Evolutionary conservation across 2,888 invertebrate genomes (phyloP).

Genomic region (Noctuana brunneofusca): DNA sequence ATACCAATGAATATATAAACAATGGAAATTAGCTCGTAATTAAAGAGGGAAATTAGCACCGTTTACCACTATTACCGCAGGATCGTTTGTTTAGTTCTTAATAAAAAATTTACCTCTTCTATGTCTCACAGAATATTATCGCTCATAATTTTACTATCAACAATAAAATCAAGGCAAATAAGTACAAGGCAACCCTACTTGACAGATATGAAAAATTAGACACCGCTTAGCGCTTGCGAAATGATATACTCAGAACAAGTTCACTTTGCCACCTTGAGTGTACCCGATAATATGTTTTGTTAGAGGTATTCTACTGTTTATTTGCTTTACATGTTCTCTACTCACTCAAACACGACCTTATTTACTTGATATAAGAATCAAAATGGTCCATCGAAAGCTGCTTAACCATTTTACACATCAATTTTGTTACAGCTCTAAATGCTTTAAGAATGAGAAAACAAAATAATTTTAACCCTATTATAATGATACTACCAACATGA

Average conservation of each 20-base stretch:
- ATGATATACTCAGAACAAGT: constrained; percentile 33
- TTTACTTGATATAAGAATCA: neutral
- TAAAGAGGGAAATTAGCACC: neutral
- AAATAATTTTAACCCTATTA: constrained; percentile 12
- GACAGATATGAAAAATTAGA: constrained; percentile 34
- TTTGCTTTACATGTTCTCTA: constrained; percentile 10
- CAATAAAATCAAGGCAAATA: constrained; percentile 5
- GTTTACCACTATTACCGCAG: too few species aligned
- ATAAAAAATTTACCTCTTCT: too few species aligned
- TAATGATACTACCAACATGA: constrained; percentile 10
- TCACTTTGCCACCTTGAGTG: constrained; percentile 28
- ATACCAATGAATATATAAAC: too few species aligned
- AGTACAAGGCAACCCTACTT: constrained; percentile 6
- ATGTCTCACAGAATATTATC: neutral
- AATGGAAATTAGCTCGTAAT: neutral
- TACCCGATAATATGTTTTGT: constrained; percentile 28
- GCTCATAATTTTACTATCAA: neutral
- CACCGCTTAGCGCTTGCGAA: constrained; percentile 40
- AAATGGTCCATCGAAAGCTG: neutral
- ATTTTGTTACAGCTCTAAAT: constrained; percentile 8
- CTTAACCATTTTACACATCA: constrained; percentile 1
- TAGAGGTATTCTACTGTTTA: constrained; percentile 30
- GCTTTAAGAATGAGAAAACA: constrained; percentile 17
- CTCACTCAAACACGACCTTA: neutral
- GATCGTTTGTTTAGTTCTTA: too few species aligned